These are phyloP conservation scores for Thaleichthys pacificus DNA, from an alignment of 2,797 vertebrate genomes.

Conservation along the genomic window DNA sequence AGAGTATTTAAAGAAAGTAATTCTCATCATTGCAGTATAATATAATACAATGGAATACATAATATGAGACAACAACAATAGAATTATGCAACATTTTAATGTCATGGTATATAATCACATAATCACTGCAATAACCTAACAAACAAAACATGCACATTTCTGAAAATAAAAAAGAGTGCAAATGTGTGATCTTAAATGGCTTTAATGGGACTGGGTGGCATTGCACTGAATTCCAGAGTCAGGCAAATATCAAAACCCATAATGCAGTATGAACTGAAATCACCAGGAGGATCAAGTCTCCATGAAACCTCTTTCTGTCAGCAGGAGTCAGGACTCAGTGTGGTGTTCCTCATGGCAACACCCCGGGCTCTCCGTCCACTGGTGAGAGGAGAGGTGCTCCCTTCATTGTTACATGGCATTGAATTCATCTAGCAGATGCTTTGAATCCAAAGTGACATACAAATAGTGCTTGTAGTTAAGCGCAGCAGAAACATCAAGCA, in stretches of 20 bases:
- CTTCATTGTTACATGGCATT: too few relatives aligned
- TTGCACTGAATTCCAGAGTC: neutral
- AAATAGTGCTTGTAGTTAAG: too few relatives aligned
- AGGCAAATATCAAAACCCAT: too few relatives aligned
- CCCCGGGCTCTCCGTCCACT: conserved; percentile 26
- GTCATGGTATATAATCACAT: neutral
- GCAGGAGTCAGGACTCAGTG: conserved; percentile 72
- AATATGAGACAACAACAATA: neutral
- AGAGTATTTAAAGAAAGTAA: neutral
- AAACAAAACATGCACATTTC: neutral
- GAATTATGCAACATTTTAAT: too few relatives aligned
- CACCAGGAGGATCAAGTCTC: conserved; percentile 16
- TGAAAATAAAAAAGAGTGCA: neutral
- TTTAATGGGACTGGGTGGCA: neutral
- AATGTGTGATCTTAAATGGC: neutral
- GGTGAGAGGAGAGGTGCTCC: conserved; percentile 4
- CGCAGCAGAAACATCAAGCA: too few relatives aligned
- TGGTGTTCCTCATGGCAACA: conserved; percentile 43
- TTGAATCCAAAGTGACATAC: too few relatives aligned
- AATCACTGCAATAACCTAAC: neutral
- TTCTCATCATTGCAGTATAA: neutral
- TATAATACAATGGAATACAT: neutral
- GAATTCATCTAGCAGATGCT: too few relatives aligned
- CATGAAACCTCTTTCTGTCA: conserved; percentile 58
- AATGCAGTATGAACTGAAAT: neutral